Evolutionary conservation across 92 coral and sea anemone genomes (phyloP), one percentile per base, ranked within the genome.

Genomic region (Galaxea fascicularis): DNA sequence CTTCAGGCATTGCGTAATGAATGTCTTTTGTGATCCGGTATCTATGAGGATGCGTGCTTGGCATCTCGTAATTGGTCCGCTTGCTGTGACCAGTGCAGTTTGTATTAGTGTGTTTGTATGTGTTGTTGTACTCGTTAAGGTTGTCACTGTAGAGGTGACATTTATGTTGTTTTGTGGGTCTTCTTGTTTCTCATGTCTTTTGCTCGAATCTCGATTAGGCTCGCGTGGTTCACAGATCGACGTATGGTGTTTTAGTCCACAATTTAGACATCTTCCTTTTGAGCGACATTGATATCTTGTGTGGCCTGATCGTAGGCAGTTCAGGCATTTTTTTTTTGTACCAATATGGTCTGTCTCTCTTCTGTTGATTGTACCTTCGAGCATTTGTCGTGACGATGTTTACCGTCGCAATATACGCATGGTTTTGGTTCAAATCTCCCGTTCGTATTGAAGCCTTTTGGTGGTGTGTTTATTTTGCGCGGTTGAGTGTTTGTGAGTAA

Each of bases 1-100:
- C 75, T 86, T 89, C 67, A 92, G 70, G 29, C 63, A 85, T 78
- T 92, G 90, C 51, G 95, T 92, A 52, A 89, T 78, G 69, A 89
- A 92, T 65, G 91, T 86, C 26, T 82, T 66, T 47, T 89, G 93
- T 25, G 93, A 86, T 29, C 93, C 93, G 20, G 93, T 89, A 65
- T 89, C 89, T 28, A 89, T 21, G 13, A 89, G 90, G 28, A 86
- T 73, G 57, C 93, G 86, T 28, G 92, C 91, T 77, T 88, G 92
- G 52, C 88, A 78, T 27, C 79, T 76, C 58, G 59, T 30, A 63
- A 54, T 60, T 72, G 74, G 82, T 84, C 79, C 89, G 73, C 65
- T 85, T 46, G 87, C 90, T 75, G 80, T 85, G 84, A 87, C 85
- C 67, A 65, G 25, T 10, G 89, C 87, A 31, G 86, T 89, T 69